Evolutionary conservation across 2,888 invertebrate species (phyloP).

Genomic region (Iphiclides podalirius): DNA sequence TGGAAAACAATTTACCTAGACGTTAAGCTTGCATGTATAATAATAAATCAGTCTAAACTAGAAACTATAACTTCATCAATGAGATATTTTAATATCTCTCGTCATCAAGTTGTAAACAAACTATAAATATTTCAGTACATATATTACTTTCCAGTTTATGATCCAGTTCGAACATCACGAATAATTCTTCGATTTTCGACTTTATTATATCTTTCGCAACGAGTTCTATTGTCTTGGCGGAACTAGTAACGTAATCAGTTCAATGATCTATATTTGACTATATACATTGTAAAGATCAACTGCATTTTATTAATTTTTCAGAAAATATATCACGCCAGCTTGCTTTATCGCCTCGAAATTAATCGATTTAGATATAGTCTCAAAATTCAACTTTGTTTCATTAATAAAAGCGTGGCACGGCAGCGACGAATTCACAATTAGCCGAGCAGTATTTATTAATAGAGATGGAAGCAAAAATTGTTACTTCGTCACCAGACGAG

Average conservation of each 20-base stretch:
- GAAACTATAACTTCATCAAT: neutral
- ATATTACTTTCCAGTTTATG: no score
- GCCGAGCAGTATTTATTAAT: constrained; percentile 13
- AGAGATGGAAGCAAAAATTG: constrained; percentile 19
- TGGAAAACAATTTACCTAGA: neutral
- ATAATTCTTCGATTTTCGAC: no score
- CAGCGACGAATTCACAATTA: no score
- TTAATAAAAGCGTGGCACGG: no score
- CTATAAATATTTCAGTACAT: no score
- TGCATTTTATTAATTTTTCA: neutral
- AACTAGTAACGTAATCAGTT: constrained; percentile 26
- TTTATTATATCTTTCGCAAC: constrained; percentile 11
- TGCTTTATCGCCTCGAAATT: no score
- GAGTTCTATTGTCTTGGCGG: constrained; percentile 7
- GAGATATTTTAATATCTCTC: neutral
- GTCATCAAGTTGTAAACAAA: no score
- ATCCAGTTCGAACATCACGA: no score
- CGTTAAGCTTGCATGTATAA: neutral
- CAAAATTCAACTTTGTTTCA: no score
- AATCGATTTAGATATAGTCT: no score
- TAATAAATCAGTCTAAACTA: constrained; percentile 7
- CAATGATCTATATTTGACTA: constrained; percentile 48
- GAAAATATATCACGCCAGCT: no score
- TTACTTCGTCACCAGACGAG: constrained; percentile 29
- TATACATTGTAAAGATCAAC: constrained; percentile 30